phyloP scores from a whole-genome alignment of 2,797 vertebrate genomes.

The Squalus acanthias region DNA sequence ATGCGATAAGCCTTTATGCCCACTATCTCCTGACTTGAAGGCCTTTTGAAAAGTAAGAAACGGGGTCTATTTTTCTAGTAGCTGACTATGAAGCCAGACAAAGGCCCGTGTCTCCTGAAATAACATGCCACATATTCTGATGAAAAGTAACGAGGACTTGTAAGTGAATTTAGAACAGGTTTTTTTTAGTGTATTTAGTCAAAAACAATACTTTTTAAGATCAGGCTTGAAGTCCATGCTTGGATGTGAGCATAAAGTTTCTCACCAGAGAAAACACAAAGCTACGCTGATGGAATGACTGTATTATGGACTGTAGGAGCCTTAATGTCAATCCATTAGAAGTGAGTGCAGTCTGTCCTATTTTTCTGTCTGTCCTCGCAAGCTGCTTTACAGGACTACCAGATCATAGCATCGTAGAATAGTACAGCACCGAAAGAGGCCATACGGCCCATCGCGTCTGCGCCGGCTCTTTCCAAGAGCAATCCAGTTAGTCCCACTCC shows the following conservation, averaged over 20 bases:
- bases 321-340: not conserved
- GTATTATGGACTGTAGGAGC: not conserved
- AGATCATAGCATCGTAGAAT: not conserved
- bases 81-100: not conserved
- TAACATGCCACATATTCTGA: not conserved
- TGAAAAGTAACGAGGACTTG: not conserved
- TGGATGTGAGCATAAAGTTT: not conserved
- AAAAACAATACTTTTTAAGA: not conserved
- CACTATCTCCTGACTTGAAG: not conserved
- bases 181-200: not conserved
- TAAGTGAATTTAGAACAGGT: not conserved
- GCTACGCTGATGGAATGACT: not conserved
- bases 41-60: constrained; percentile 24
- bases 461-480: no score
- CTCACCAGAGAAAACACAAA: not conserved
- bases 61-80: not conserved
- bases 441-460: no score
- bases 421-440: no score
- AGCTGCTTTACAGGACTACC: not conserved
- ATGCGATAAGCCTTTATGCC: constrained; percentile 42
- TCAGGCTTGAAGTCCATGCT: not conserved
- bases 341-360: not conserved
- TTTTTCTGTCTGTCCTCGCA: not conserved
- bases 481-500: no score
- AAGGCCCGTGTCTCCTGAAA: not conserved